Conservation (phyloP, 1,140 invertebrate genomes). For the Diachasma alloeum region DNA sequence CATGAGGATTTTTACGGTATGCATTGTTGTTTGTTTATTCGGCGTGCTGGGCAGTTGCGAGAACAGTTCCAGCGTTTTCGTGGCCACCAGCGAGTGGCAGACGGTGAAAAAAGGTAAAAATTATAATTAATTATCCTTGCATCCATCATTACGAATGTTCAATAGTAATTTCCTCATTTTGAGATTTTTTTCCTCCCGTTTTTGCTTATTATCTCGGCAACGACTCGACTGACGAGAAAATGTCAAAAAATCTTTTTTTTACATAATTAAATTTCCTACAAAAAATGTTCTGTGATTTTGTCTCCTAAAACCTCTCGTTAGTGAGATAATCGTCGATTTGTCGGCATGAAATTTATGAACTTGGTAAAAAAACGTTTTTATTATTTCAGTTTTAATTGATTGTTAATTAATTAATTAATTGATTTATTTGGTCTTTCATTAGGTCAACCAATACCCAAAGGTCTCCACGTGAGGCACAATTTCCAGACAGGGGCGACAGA, state of each 20-base stretch:
- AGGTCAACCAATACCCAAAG: constrained; percentile 77
- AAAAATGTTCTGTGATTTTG: constrained; percentile 18
- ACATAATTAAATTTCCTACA: background rate
- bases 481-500: constrained; percentile 76
- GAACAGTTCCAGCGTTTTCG: constrained; percentile 61
- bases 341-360: background rate
- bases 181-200: no score
- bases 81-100: constrained; percentile 71
- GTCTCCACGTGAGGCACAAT: constrained; percentile 79
- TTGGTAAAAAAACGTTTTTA: background rate
- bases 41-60: background rate
- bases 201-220: no score
- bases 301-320: no score
- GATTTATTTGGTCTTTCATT: constrained; percentile 8
- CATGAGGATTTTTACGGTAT: background rate
- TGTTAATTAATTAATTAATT: constrained; percentile 3
- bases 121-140: constrained; percentile 33
- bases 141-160: background rate
- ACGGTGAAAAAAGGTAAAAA: constrained; percentile 67
- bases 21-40: background rate
- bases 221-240: background rate
- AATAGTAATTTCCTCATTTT: background rate
- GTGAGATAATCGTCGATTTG: no score
- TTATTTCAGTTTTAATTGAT: background rate
- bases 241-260: background rate